Evolutionary conservation across 2,888 invertebrate species (phyloP).

Genomic region (Drosophila suboccidentalis): DNA sequence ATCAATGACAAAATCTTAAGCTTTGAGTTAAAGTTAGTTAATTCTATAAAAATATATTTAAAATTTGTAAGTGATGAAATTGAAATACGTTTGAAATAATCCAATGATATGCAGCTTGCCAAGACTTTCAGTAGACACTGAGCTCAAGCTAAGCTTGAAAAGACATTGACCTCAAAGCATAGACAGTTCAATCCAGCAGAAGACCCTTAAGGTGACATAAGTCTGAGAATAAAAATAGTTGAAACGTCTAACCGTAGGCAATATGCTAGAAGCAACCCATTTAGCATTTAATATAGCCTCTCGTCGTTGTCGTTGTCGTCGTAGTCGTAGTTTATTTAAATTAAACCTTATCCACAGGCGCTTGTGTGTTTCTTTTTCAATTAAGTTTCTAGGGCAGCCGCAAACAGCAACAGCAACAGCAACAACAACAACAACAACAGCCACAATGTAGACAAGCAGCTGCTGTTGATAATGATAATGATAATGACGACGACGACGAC

Average conservation of each 20-base stretch:
- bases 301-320: not conserved
- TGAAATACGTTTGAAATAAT: not conserved
- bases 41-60: not conserved
- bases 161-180: conserved; percentile 28
- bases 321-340: conserved; percentile 74
- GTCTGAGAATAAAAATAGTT: conserved; percentile 11
- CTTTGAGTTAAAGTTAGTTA: not conserved
- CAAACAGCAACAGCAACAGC: conserved; percentile 50
- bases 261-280: conserved; percentile 38
- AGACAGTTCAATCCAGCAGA: conserved; percentile 30
- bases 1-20: no score
- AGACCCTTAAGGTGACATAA: conserved; percentile 49
- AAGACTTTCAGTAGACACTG: conserved; percentile 22
- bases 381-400: conserved; percentile 78
- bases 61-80: no score
- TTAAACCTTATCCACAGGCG: conserved; percentile 66
- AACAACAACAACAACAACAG: conserved; percentile 34
- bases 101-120: not conserved
- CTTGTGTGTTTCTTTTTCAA: conserved; percentile 70
- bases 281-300: conserved; percentile 40
- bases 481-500: conserved; percentile 45
- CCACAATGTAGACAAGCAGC: conserved; percentile 66
- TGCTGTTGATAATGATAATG: conserved; percentile 70
- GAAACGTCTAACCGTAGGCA: conserved; percentile 37
- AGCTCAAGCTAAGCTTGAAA: conserved; percentile 13